Evolutionary conservation across 2,888 invertebrate genomes (phyloP).

Genomic region (Conomelus anceps): DNA sequence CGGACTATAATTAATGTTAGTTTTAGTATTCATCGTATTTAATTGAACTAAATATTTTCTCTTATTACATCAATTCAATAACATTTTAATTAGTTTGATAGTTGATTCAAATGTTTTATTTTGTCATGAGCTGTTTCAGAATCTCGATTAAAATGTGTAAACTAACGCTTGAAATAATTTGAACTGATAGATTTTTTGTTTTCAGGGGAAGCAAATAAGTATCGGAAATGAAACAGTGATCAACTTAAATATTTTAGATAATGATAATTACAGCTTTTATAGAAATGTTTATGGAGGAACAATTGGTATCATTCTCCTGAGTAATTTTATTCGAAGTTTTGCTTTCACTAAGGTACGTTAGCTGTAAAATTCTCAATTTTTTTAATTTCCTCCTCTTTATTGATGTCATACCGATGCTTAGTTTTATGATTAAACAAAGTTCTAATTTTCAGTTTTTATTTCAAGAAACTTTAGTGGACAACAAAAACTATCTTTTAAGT

Average conservation of each 20-base stretch:
- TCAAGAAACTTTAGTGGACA: no score
- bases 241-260: constrained; percentile 43
- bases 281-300: constrained; percentile 48
- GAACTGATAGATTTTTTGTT: no score
- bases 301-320: constrained; percentile 47
- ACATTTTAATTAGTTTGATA: no score
- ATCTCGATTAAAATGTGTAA: background rate
- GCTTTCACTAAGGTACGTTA: constrained; percentile 46
- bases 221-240: constrained; percentile 36
- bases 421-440: no score
- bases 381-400: background rate
- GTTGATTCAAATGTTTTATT: no score
- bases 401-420: background rate
- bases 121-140: no score
- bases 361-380: background rate
- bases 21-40: no score
- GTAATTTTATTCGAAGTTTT: constrained; percentile 49
- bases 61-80: no score
- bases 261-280: constrained; percentile 48
- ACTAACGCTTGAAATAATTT: background rate
- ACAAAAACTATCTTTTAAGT: no score
- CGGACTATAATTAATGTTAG: no score
- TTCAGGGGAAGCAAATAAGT: background rate
- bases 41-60: no score
- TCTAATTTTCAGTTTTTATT: no score